These are phyloP conservation scores for Ectemnius cavifrons DNA, from an alignment of 2,888 invertebrate species.

Conservation along the genomic window DNA sequence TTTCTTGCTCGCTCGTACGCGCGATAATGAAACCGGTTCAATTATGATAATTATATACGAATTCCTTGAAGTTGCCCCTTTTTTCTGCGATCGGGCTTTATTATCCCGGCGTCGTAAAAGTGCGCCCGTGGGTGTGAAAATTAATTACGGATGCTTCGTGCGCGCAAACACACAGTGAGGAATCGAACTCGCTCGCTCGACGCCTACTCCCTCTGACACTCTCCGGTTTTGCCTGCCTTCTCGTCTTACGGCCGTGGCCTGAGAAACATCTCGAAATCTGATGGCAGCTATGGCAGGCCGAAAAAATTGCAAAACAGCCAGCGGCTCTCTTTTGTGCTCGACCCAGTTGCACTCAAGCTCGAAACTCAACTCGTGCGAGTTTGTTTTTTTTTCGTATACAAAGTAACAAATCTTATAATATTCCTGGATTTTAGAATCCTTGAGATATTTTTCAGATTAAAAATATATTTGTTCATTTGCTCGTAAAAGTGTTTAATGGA, in stretches of 20 bases:
- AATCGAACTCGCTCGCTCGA: neutral
- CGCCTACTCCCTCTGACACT: neutral
- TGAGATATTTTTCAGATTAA: no score
- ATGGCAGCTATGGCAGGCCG: neutral
- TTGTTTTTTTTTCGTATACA: no score
- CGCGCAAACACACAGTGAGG: constrained; percentile 3
- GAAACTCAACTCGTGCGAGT: no score
- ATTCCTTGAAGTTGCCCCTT: neutral
- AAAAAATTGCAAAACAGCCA: neutral
- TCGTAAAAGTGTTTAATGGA: no score
- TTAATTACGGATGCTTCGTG: constrained; percentile 4
- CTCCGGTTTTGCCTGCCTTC: neutral
- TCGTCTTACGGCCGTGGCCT: neutral
- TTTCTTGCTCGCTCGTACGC: no score
- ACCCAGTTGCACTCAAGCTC: no score
- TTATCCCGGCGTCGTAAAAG: neutral
- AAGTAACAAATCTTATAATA: no score
- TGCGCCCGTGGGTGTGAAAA: constrained; percentile 9
- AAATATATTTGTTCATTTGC: no score
- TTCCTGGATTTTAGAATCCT: no score
- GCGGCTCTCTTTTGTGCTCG: no score
- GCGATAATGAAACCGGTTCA: constrained; percentile 2
- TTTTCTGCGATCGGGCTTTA: neutral
- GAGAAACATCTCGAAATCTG: neutral
- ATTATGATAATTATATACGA: neutral